Base-by-base conservation (phyloP, 2,797 vertebrate species). In the Graptemys geographica region DNA sequence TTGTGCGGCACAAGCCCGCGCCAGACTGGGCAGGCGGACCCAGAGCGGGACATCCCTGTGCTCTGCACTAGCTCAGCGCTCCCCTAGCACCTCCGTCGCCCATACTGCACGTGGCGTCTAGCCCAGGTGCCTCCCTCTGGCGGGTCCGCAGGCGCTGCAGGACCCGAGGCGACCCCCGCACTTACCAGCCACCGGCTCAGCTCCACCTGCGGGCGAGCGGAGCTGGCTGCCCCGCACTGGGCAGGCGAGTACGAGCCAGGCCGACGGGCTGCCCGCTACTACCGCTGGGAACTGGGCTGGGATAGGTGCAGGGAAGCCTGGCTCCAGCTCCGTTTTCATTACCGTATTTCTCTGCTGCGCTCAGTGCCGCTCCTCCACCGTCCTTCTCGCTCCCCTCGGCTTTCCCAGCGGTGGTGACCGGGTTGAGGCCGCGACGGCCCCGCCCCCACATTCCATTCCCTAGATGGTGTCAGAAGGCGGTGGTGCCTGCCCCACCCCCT, bases 371-470 rank as follows among this genome's bases (percentile, higher is more conserved):
- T n/a, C 52, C 33, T 12, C 3, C 15, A 9, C 44, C 16, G 8
- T 1, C 11, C 0, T 6, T 7, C 37, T 65, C 44, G 27, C 25
- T 49, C 44, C 81, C 41, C 56, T 41, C 81, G 81, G 83, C 72
- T 83, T 90, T 87, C 89, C 90, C 80, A 25, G 84, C 82, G 18
- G 89, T 5, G 88, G 65, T 85, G 92, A 85, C 84, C 12, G n/a
- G 89, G 79, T 16, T 85, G 65, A 49, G 83, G 41, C 88, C 3
- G 59, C 83, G 49, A 59, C 92, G 49, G 83, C 96, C 90, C 92
- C 94, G 47, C 94, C 97, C 95, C 96, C 96, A 96, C 98, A 97
- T 98, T 98, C 98, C 98, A 87, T 93, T 92, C 96, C 97, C 95
- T 96, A 96, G 41, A 96, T 92, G 98, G 98, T 90, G 97, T 95